These are phyloP conservation scores for Eubucco bourcierii DNA, from an alignment of 2,113 vertebrate species.

Conservation along the genomic window DNA sequence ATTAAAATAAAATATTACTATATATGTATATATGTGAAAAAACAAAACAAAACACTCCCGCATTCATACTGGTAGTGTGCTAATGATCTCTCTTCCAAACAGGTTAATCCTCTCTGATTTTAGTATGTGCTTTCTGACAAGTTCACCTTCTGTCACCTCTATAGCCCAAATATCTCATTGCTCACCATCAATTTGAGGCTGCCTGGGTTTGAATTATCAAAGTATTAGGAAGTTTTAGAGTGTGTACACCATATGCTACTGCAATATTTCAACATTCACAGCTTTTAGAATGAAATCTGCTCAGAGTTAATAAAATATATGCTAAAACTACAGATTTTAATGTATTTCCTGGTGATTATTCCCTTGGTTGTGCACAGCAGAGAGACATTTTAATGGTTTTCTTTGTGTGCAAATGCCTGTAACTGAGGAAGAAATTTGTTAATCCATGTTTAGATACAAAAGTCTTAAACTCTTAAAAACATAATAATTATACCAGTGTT, in stretches of 20 bases:
- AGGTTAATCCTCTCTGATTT: background rate
- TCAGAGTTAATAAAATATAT: background rate
- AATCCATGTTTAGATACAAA: conserved; percentile 64
- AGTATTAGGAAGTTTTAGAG: background rate
- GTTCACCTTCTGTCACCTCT: background rate
- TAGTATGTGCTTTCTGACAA: background rate
- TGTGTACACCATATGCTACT: background rate
- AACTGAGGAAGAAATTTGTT: conserved; percentile 30
- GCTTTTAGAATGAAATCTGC: background rate
- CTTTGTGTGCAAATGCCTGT: background rate
- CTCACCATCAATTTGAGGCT: background rate
- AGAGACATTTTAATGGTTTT: background rate
- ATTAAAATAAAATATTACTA: no score
- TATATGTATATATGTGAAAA: background rate
- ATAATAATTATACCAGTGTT: conserved; percentile 37
- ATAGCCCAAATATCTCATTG: background rate
- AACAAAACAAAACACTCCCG: background rate
- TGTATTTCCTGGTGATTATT: conserved; percentile 1
- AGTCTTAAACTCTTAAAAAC: conserved; percentile 41
- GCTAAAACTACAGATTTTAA: background rate
- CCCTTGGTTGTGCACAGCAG: conserved; percentile 13
- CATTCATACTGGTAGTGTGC: background rate
- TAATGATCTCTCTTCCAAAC: background rate
- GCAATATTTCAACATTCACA: background rate
- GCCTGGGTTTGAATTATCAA: accelerated